Percentiles rank a stretch among this genome's conserved stretches.
phyloP scores from a whole-genome alignment of 2,888 invertebrate genomes.

The Limenitis camilla region DNA sequence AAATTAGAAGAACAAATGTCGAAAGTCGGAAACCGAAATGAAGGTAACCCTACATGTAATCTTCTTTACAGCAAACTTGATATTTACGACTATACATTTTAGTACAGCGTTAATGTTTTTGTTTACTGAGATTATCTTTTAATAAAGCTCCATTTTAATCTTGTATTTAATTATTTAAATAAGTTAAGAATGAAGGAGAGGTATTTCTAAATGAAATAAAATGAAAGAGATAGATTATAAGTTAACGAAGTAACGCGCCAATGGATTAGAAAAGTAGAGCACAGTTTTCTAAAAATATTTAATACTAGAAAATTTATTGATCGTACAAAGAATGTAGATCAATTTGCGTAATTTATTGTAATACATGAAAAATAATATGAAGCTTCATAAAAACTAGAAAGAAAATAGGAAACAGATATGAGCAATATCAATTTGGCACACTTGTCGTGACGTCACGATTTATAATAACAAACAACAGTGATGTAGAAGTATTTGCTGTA shows the following conservation, averaged over 20 bases:
- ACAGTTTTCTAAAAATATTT: slow-evolving; percentile 4
- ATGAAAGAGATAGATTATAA: not conserved
- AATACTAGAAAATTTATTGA: not conserved
- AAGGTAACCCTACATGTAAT: not conserved
- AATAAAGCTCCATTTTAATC: not conserved
- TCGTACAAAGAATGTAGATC: not conserved
- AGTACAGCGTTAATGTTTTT: slow-evolving; percentile 3
- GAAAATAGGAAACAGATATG: too few relatives aligned
- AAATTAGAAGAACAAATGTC: too few relatives aligned
- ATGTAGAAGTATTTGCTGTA: too few relatives aligned
- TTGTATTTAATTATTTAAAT: not conserved
- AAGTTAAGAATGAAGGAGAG: not conserved
- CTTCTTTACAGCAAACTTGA: slow-evolving; percentile 15
- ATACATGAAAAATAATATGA: too few relatives aligned
- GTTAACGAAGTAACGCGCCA: slow-evolving; percentile 10
- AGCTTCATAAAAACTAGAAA: too few relatives aligned
- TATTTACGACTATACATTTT: slow-evolving; percentile 14
- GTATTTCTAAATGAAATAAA: slow-evolving; percentile 1
- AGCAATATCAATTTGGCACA: too few relatives aligned
- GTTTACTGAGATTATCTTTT: not conserved
- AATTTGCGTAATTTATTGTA: too few relatives aligned
- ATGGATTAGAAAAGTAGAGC: slow-evolving; percentile 10
- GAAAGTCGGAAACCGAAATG: too few relatives aligned
- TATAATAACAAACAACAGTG: too few relatives aligned
- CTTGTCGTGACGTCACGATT: too few relatives aligned